A percentile compares a stretch with the other conserved stretches of the same genome.
Evolutionary conservation across 2,888 invertebrate species (phyloP).

Genomic region (Ctena decussata): DNA sequence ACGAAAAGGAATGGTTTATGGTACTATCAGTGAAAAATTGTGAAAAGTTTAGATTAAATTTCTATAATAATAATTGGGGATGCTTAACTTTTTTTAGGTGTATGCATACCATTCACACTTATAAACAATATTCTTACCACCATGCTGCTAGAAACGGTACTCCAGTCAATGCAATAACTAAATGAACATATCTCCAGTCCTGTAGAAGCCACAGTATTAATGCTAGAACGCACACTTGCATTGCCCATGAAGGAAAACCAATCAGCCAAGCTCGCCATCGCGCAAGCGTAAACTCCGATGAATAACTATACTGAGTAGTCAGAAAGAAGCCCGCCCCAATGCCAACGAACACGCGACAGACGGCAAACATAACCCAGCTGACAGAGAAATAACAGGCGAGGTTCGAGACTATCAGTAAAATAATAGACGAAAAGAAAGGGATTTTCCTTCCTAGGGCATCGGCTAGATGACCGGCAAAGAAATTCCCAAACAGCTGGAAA

Average conservation of each 20-base stretch:
- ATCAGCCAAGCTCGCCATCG: slow-evolving; percentile 45
- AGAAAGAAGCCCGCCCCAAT: slow-evolving; percentile 43
- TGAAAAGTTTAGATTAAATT: too few species aligned
- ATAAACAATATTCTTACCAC: slow-evolving; percentile 47
- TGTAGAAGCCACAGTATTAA: slow-evolving; percentile 26
- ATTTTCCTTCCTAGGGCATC: slow-evolving; percentile 44
- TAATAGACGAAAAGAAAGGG: slow-evolving; percentile 38
- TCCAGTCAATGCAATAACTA: neutral
- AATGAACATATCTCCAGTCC: slow-evolving; percentile 34
- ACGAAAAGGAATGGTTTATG: too few species aligned
- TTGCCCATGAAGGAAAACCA: slow-evolving; percentile 45
- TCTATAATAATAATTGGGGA: too few species aligned
- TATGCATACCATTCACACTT: too few species aligned
- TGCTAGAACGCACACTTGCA: slow-evolving; percentile 27
- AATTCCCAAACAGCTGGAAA: slow-evolving; percentile 40
- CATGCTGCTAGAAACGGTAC: slow-evolving; percentile 19
- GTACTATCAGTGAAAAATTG: too few species aligned
- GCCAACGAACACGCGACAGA: slow-evolving; percentile 35
- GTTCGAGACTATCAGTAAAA: slow-evolving; percentile 23
- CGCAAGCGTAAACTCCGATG: slow-evolving; percentile 47
- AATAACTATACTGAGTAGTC: slow-evolving; percentile 36
- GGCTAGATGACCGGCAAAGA: slow-evolving; percentile 45
- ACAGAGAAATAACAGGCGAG: slow-evolving; percentile 27
- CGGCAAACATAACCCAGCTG: slow-evolving; percentile 45
- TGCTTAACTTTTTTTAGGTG: too few species aligned